Base-by-base conservation (phyloP, 2,113 vertebrate species). In the Willisornis vidua region DNA sequence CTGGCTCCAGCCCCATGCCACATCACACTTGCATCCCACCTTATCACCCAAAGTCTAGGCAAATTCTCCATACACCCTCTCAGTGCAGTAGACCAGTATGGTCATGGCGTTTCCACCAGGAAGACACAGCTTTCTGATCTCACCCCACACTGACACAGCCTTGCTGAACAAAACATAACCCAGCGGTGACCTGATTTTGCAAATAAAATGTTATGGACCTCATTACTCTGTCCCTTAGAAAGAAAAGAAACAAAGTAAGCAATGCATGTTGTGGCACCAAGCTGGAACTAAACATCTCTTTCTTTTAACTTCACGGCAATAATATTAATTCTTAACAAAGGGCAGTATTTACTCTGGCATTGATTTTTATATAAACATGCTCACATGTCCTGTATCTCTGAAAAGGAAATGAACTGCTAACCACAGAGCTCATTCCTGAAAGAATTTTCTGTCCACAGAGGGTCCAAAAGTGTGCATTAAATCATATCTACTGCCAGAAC, bases 341-440 rank as follows among this genome's bases (percentile, higher is more conserved):
- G 73, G 77, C 29, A 82, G 54, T 95, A 68, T 96, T 97, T 96
- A 92, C 46, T 92, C 86, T 97, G 94, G 94, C 93, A 95, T 23
- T 72, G 92, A 70, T 43, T 93, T 94, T 91, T 68, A 80, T 8
- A 92, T 33, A 95, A 96, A 87, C 84, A 92, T 7, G 48, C 82
- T 95, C 75, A 88, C 65, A 85, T 1, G 2, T 43, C 24, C 66
- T 85, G 31, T 72, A 62, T 86, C 72, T 90, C 57, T 72, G 31
- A 72, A 94, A 90, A 87, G 83, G 66, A 95, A 92, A 87, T 63
- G 14, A 94, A 86, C 49, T 77, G 54, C 76, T 72, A 88, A 93
- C 68, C 70, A 85, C 46, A 92, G 68, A 89, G 70, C 35, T 93
- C 80, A 87, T 75, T 89, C 76, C 88, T 84, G 46, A 81, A 96